phyloP scores from a whole-genome alignment of 2,888 invertebrate species.

The Tachystola acroxantha region DNA sequence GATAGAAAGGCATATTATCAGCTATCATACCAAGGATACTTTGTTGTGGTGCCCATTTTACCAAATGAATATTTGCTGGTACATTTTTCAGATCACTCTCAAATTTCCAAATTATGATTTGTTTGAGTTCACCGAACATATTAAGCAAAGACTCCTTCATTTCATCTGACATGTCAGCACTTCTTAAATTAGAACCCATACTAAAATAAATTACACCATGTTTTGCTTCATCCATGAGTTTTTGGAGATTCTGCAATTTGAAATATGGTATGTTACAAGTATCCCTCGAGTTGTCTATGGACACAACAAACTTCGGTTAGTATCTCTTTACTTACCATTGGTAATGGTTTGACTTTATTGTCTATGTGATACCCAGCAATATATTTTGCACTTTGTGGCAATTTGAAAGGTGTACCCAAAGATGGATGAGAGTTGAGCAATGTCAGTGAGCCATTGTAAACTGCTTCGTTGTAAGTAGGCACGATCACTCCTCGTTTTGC shows the following conservation, averaged over 20 bases:
- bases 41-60: slow-evolving; percentile 56
- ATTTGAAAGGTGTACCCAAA: slow-evolving; percentile 29
- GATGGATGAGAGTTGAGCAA: slow-evolving; percentile 45
- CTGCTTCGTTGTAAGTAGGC: slow-evolving; percentile 39
- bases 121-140: slow-evolving; percentile 44
- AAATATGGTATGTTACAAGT: slow-evolving; percentile 8
- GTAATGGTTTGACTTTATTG: slow-evolving; percentile 36
- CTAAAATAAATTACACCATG: slow-evolving; percentile 49
- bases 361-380: slow-evolving; percentile 55
- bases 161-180: slow-evolving; percentile 34
- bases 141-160: slow-evolving; percentile 38
- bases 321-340: slow-evolving; percentile 51
- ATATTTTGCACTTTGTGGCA: slow-evolving; percentile 46
- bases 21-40: slow-evolving; percentile 45
- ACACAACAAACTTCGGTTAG: no score
- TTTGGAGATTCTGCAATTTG: slow-evolving; percentile 42
- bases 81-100: slow-evolving; percentile 38
- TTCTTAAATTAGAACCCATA: slow-evolving; percentile 41
- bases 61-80: slow-evolving; percentile 44
- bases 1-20: no score
- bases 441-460: slow-evolving; percentile 37
- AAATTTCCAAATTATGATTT: slow-evolving; percentile 57
- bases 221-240: slow-evolving; percentile 39
- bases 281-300: no score
- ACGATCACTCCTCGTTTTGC: slow-evolving; percentile 33